Percentiles rank a stretch among this genome's conserved stretches.
Conservation (phyloP, 2,113 vertebrate genomes). For the Cariama cristata region DNA sequence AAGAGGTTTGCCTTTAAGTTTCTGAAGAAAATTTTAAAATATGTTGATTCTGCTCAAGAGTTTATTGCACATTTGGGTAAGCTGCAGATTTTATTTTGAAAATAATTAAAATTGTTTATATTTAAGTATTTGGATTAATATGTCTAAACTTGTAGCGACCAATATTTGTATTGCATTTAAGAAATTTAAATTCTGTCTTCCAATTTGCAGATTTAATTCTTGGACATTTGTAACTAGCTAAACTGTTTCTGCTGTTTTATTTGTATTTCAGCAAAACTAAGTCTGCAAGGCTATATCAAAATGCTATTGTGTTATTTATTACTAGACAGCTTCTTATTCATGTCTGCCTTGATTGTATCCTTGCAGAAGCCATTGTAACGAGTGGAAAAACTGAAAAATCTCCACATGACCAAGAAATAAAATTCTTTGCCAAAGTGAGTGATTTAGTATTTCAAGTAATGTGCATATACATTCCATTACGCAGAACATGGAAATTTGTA, state of each 20-base stretch:
- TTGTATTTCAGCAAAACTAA: neutral
- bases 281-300: neutral
- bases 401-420: slow-evolving; percentile 97
- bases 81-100: neutral
- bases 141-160: neutral
- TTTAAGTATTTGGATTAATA: neutral
- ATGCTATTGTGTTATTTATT: neutral
- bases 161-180: neutral
- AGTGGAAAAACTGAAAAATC: slow-evolving; percentile 94
- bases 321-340: neutral
- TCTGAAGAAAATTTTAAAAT: slow-evolving; percentile 96
- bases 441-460: neutral
- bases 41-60: slow-evolving; percentile 96
- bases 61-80: slow-evolving; percentile 96
- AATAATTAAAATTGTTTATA: neutral
- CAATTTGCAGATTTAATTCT: neutral
- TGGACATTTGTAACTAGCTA: neutral
- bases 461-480: neutral
- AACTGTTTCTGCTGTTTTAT: neutral
- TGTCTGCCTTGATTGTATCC: slow-evolving; percentile 12
- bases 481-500: neutral
- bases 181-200: neutral
- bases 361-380: slow-evolving; percentile 91
- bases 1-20: slow-evolving; percentile 98
- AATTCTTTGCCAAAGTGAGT: slow-evolving; percentile 98